Evolutionary conservation across 2,797 vertebrate genomes (phyloP), one percentile per base, ranked within the genome.

Genomic region (Tenualosa ilisha): DNA sequence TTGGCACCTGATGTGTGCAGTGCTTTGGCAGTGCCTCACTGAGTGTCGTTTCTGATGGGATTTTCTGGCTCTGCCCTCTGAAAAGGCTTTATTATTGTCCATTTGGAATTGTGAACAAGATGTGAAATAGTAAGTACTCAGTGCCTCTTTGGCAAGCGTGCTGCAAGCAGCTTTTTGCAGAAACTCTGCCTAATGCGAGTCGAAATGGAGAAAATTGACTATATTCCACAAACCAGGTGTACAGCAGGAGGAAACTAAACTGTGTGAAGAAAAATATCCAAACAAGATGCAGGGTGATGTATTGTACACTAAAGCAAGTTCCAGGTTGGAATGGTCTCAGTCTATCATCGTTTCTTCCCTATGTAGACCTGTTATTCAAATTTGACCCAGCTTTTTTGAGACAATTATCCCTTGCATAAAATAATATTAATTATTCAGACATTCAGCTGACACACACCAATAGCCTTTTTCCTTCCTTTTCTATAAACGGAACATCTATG

Each of bases 101-200:
- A 75, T 75, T 75, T 75, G 31, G 68, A 37, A 75, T 75, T 40
- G 40, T 40, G 31, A 75, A 75, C 68, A 75, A 75, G 68, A 75
- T 75, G 68, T 75, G 68, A 75, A 75, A 75, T 75, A 43, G 43
- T 75, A 75, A 75, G 1, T 37, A 75, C 37, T 43, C 40, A 75
- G 37, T 75, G 68, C 37, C 1, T 43, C 31, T 75, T 13, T 75
- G 68, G 68, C 68, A 75, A 75, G 68, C 40, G 13, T 22, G 50
- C 50, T 3, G 68, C 68, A 75, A 40, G 68, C 5, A 43, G 37
- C 68, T 43, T 75, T 12, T 43, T 6, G 1, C 68, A 43, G 68
- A 17, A 37, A 75, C 37, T 20, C 17, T 75, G 37, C 31, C 43
- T 75, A 75, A 43, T 75, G 20, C 37, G 6, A 9, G 3, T 15